Conservation (phyloP, 2,888 invertebrate genomes). For the Dasysyrphus tricinctus region DNA sequence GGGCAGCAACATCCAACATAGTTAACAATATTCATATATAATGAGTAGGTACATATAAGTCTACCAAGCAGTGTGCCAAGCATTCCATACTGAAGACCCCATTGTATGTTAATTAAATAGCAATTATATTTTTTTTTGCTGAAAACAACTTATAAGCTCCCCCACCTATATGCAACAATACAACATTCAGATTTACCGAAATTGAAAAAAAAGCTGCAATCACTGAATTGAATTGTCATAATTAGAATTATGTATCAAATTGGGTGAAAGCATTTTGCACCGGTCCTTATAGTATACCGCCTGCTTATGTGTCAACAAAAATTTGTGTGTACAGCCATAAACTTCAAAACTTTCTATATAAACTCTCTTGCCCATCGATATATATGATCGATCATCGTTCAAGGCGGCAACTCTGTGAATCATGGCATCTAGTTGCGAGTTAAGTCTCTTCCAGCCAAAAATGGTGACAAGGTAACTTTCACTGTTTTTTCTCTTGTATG, state of each 20-base stretch:
- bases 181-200: background rate
- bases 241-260: slow-evolving; percentile 52
- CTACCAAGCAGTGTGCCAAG: slow-evolving; percentile 28
- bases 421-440: slow-evolving; percentile 12
- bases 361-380: slow-evolving; percentile 23
- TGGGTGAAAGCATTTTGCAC: slow-evolving; percentile 67
- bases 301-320: slow-evolving; percentile 32
- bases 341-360: slow-evolving; percentile 63
- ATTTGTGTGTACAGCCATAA: slow-evolving; percentile 37
- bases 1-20: slow-evolving; percentile 6
- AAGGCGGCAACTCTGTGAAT: slow-evolving; percentile 47
- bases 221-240: slow-evolving; percentile 23
- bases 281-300: slow-evolving; percentile 55
- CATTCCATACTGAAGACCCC: slow-evolving; percentile 20
- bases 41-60: background rate
- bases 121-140: slow-evolving; percentile 22
- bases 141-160: slow-evolving; percentile 9
- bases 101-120: slow-evolving; percentile 70
- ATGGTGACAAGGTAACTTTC: slow-evolving; percentile 67
- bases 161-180: slow-evolving; percentile 5
- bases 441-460: slow-evolving; percentile 51
- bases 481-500: slow-evolving; percentile 42
- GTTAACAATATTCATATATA: background rate
- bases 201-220: background rate
- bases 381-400: slow-evolving; percentile 60